These are phyloP conservation scores for Lipophrys pholis DNA, from an alignment of 2,113 vertebrate species.

Conservation along the genomic window DNA sequence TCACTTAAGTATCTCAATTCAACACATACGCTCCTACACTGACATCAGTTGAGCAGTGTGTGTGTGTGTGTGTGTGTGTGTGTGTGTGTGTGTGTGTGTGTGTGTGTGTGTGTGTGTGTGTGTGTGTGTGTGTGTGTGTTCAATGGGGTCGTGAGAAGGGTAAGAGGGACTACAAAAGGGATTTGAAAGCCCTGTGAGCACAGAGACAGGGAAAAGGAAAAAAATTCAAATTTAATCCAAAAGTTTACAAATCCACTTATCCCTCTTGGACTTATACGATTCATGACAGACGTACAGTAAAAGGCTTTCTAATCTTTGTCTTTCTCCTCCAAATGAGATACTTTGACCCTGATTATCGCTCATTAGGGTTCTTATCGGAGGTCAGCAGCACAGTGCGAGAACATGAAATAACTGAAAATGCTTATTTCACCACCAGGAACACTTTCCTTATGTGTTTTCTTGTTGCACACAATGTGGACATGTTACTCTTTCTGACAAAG, in stretches of 20 bases:
- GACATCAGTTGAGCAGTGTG: no score
- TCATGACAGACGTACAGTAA: not conserved
- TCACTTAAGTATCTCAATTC: no score
- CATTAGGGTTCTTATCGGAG: slow-evolving; percentile 12
- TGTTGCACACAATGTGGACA: no score
- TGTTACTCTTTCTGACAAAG: no score
- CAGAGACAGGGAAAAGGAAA: slow-evolving; percentile 12
- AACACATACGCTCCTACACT: no score
- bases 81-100: no score
- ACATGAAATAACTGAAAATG: not conserved
- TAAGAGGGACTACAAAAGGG: slow-evolving; percentile 26
- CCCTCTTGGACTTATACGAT: not conserved
- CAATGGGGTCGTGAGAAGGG: slow-evolving; percentile 24
- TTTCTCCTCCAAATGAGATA: not conserved
- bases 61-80: no score
- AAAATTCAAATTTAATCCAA: slow-evolving; percentile 31
- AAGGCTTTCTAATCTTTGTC: not conserved
- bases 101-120: no score
- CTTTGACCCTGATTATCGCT: not conserved
- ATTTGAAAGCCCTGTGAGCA: slow-evolving; percentile 38
- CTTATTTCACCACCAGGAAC: no score
- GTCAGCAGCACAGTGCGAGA: not conserved
- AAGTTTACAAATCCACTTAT: slow-evolving; percentile 31
- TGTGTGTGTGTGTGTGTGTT: slow-evolving; percentile 3
- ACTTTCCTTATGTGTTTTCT: no score